phyloP scores from a whole-genome alignment of 2,888 invertebrate species.

The Sphaeridia pumilis region DNA sequence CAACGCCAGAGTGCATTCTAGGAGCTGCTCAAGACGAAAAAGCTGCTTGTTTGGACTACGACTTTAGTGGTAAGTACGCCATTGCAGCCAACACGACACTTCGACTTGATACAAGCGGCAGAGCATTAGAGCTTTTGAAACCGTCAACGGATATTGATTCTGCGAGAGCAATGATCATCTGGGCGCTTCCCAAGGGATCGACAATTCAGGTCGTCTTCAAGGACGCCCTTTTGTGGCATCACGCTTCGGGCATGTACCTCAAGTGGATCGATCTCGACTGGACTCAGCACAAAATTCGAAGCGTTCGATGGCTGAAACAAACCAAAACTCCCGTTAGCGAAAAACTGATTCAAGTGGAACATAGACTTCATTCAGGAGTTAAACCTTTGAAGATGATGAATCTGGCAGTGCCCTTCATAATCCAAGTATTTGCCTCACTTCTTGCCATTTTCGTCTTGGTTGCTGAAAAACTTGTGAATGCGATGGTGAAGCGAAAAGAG shows the following conservation, averaged over 20 bases:
- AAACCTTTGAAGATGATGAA: neutral
- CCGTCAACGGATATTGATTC: slow-evolving; percentile 8
- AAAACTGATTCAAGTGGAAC: neutral
- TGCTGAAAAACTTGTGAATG: too few relatives aligned
- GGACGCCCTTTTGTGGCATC: neutral
- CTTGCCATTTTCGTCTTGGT: neutral
- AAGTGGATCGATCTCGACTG: slow-evolving; percentile 6
- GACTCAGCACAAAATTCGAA: neutral
- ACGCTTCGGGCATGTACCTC: slow-evolving; percentile 9
- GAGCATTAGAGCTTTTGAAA: neutral
- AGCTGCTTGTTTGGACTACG: slow-evolving; percentile 13
- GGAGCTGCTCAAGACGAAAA: slow-evolving; percentile 3
- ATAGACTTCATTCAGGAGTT: neutral
- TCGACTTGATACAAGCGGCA: neutral
- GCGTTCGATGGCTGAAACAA: slow-evolving; percentile 1
- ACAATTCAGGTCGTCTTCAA: neutral
- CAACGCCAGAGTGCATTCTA: slow-evolving; percentile 9
- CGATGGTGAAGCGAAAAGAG: too few relatives aligned
- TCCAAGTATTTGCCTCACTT: neutral
- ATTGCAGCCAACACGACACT: slow-evolving; percentile 9
- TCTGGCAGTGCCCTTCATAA: neutral
- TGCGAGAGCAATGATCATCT: slow-evolving; percentile 8
- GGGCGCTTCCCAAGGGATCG: slow-evolving; percentile 13
- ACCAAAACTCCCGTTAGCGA: slow-evolving; percentile 1
- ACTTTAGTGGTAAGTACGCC: slow-evolving; percentile 11